These are phyloP conservation scores for Athalia rosae DNA, from an alignment of 2,888 invertebrate species.

Conservation along the genomic window DNA sequence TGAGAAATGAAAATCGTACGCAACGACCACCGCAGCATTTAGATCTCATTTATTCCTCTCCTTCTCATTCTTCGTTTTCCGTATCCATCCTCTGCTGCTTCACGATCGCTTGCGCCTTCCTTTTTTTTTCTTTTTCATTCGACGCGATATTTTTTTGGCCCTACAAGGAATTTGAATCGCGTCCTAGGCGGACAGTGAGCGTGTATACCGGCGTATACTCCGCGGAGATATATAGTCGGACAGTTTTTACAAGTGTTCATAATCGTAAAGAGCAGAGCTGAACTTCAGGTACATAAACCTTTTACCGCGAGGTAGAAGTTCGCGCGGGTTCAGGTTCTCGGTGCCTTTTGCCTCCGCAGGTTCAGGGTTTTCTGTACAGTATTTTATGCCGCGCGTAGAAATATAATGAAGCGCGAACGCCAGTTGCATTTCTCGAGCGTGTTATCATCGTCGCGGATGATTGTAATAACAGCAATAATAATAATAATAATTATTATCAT, in stretches of 20 bases:
- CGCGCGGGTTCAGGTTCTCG: too few species aligned
- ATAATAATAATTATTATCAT: constrained; percentile 58
- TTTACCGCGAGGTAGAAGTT: too few species aligned
- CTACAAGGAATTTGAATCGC: neutral
- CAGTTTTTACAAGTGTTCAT: constrained; percentile 14
- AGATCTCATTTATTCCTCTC: too few species aligned
- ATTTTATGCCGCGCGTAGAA: neutral
- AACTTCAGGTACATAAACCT: neutral
- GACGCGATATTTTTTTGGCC: too few species aligned
- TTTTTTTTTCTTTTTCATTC: too few species aligned
- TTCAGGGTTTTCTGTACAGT: neutral
- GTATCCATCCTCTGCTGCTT: too few species aligned
- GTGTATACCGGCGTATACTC: constrained; percentile 14
- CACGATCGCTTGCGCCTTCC: too few species aligned
- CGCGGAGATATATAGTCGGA: neutral
- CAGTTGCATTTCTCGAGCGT: neutral
- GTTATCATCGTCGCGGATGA: neutral
- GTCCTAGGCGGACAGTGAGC: neutral
- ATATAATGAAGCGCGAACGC: neutral
- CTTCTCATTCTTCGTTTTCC: too few species aligned
- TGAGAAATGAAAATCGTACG: neutral
- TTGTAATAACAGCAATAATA: constrained; percentile 3
- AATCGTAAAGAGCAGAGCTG: constrained; percentile 7
- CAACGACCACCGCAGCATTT: neutral
- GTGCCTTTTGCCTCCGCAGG: too few species aligned